Conservation (phyloP, 92 coral and sea anemone genomes). For the Epizoanthus ramosus region DNA sequence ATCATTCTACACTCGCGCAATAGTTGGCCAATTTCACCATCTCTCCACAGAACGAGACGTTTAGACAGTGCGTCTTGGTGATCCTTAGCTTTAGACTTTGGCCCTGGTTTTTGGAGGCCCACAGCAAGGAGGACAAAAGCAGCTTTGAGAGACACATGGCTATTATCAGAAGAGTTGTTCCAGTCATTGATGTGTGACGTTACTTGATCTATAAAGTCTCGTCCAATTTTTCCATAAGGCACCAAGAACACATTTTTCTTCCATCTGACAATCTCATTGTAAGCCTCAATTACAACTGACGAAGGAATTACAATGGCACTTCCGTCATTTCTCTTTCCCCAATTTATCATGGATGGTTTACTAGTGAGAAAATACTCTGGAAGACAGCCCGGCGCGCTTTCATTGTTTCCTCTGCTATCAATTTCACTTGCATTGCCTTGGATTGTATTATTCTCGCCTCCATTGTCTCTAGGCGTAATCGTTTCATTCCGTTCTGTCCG, state of each 20-base stretch:
- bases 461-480: conserved; percentile 8
- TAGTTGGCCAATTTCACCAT: conserved; percentile 1
- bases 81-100: conserved; percentile 27
- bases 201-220: no score
- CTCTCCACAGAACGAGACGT: conserved; percentile 23
- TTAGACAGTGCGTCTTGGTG: conserved; percentile 21
- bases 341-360: conserved; percentile 37
- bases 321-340: conserved; percentile 7
- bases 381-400: conserved; percentile 18
- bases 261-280: conserved; percentile 36
- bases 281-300: conserved; percentile 48
- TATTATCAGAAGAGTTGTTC: no score
- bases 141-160: no score
- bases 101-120: conserved; percentile 24
- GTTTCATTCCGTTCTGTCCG: no score
- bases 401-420: conserved; percentile 14
- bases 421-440: conserved; percentile 12
- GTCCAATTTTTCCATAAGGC: conserved; percentile 48
- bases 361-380: conserved; percentile 19
- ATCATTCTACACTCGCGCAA: no score
- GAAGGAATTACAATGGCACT: conserved; percentile 14
- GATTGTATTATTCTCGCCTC: conserved; percentile 8
- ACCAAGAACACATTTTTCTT: conserved; percentile 39
- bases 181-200: not conserved
- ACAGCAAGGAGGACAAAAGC: not conserved